Percentiles rank a stretch among this genome's conserved stretches.
phyloP scores from a whole-genome alignment of 2,888 invertebrate species.

The Euclidia mi region DNA sequence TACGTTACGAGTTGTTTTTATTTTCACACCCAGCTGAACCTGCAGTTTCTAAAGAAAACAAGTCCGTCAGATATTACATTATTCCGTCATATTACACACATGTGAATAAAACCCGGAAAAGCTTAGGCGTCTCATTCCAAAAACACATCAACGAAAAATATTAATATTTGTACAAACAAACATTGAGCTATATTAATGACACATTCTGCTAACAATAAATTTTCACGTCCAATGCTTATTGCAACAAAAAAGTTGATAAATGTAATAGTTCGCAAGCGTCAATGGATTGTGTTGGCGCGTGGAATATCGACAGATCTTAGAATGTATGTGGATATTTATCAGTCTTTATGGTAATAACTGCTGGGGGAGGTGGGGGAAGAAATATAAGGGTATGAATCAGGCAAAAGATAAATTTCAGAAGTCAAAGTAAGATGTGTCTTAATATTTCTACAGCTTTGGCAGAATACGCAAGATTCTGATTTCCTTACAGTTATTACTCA shows the following conservation, averaged over 20 bases:
- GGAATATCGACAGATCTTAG: slow-evolving; percentile 59
- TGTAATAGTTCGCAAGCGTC: slow-evolving; percentile 23
- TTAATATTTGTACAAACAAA: slow-evolving; percentile 47
- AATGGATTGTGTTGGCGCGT: slow-evolving; percentile 42
- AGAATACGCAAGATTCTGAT: too few species aligned
- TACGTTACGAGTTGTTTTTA: too few species aligned
- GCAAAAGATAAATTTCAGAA: slow-evolving; percentile 17
- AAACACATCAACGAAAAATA: slow-evolving; percentile 40
- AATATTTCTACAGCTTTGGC: too few species aligned
- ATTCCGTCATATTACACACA: slow-evolving; percentile 17
- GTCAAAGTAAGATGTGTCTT: slow-evolving; percentile 4
- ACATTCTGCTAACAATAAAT: slow-evolving; percentile 30
- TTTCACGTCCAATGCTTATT: slow-evolving; percentile 42
- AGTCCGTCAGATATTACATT: slow-evolving; percentile 11
- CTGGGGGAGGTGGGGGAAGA: slow-evolving; percentile 26
- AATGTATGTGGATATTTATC: slow-evolving; percentile 73
- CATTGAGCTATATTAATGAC: slow-evolving; percentile 37
- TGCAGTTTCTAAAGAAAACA: background rate
- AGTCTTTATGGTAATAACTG: slow-evolving; percentile 75
- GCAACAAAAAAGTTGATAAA: slow-evolving; percentile 27
- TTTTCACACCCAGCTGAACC: background rate
- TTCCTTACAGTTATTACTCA: too few species aligned
- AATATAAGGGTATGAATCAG: background rate
- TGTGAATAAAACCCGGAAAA: slow-evolving; percentile 15
- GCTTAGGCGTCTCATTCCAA: slow-evolving; percentile 18